Evolutionary conservation across 2,888 invertebrate genomes (phyloP), one percentile per base, ranked within the genome.

Genomic region (Drosophila bunnanda): DNA sequence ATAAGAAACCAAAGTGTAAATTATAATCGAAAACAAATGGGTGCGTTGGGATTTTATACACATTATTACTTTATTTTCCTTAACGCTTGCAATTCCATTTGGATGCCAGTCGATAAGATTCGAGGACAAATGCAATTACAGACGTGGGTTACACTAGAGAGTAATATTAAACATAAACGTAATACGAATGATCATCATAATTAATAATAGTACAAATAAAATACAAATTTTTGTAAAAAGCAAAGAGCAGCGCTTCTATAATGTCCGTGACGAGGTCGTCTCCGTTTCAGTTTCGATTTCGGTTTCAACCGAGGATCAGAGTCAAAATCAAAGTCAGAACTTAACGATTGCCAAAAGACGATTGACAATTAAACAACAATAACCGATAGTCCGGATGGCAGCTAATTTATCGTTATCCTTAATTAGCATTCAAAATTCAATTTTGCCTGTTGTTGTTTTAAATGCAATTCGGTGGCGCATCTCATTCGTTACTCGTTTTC

Each of bases 81-180:
- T 74, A 43, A 54, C 68, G 57, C 66, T 55, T 66, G 65, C 74
- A 70, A 70, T 62, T 50, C 56, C 48, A 66, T 65, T 53, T 53
- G 53, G 68, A 48, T 60, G 61, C 59, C 64, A 38, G 50, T 60
- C 54, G 67, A 65, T 15, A 17, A n/a, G 54, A 48, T 48, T 67
- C 65, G 65, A 48, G 57, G 71, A 28, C 62, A 70, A 72, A 62
- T 71, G 57, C 46, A 71, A 72, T 58, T 72, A 48, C 72, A 71
- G 48, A 61, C 60, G 75, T 38, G 32, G 60, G 65, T 78, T 82
- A 80, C 71, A 76, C 75, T 86, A 82, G 57, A 80, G 57, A 54
- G 62, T 72, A 59, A 50, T 65, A 74, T 78, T 82, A 80, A 85
- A 82, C 75, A 87, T 87, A 80, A 80, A 78, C 78, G 69, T 84